Conservation (phyloP, 2,797 vertebrate genomes). For the Neosilurus mollespiculum region DNA sequence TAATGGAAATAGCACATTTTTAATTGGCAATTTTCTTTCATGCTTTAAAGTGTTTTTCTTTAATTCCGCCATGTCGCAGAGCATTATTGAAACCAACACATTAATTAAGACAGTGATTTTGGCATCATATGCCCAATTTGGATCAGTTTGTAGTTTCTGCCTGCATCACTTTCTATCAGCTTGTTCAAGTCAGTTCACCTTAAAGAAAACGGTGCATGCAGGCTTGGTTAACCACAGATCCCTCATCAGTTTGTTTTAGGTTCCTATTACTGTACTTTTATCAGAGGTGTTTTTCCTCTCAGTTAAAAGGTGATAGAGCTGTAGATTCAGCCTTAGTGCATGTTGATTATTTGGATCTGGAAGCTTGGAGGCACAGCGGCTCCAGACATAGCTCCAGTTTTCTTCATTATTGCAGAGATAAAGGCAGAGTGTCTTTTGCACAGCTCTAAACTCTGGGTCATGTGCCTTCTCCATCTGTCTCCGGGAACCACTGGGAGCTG, state of each 20-base stretch:
- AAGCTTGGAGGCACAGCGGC: not conserved
- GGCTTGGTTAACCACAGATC: conserved; percentile 11
- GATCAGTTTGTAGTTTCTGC: conserved; percentile 15
- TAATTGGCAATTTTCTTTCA: conserved; percentile 2
- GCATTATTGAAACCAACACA: conserved; percentile 20
- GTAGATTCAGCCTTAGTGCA: not conserved
- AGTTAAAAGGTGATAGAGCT: conserved; percentile 10
- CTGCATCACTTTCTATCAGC: conserved; percentile 1
- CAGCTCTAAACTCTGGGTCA: conserved; percentile 37
- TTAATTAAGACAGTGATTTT: conserved; percentile 25
- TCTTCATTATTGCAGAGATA: conserved; percentile 27
- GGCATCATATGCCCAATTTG: conserved; percentile 9
- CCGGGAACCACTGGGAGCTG: conserved; percentile 36
- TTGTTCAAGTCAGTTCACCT: not conserved
- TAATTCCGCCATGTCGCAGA: conserved; percentile 8
- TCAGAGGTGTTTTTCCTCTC: not conserved
- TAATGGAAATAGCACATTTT: not conserved
- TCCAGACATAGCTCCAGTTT: conserved; percentile 5
- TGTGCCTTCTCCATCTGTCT: conserved; percentile 53
- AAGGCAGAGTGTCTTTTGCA: conserved; percentile 32
- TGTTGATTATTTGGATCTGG: conserved; percentile 1
- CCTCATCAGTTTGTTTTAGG: not conserved
- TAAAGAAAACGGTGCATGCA: not conserved
- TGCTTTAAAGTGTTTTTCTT: not conserved
- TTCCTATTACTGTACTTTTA: not conserved